Evolutionary conservation across 1,140 invertebrate species (phyloP).

Genomic region (Oedothorax gibbosus): DNA sequence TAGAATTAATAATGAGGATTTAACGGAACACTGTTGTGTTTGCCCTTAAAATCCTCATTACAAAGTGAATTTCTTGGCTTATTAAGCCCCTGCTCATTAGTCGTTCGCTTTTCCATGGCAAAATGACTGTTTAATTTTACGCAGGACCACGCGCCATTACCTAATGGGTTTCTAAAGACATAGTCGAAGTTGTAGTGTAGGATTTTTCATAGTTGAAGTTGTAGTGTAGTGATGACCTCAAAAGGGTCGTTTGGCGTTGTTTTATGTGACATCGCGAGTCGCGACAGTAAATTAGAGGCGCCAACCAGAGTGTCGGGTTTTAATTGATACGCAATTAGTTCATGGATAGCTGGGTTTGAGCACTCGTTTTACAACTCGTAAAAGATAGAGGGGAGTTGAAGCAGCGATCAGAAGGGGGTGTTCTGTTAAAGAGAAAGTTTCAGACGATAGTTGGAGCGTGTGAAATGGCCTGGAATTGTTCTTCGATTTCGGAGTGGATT

Average conservation of each 20-base stretch:
- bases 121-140: constrained; percentile 38
- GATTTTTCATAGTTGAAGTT: no score
- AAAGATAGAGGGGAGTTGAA: background rate
- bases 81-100: constrained; percentile 26
- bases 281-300: constrained; percentile 14
- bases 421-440: no score
- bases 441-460: constrained; percentile 21
- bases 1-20: constrained; percentile 24
- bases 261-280: background rate
- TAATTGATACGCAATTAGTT: constrained; percentile 32
- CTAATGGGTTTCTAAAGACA: constrained; percentile 34
- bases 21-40: constrained; percentile 6
- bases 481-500: background rate
- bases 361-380: background rate
- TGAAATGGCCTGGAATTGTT: constrained; percentile 9
- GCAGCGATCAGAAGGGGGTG: no score
- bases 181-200: no score
- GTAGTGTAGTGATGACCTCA: no score
- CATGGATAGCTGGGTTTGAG: constrained; percentile 12
- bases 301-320: background rate
- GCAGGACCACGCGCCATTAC: constrained; percentile 20
- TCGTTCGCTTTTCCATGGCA: background rate
- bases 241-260: no score
- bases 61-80: constrained; percentile 26
- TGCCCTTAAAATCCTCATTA: background rate